Base-by-base conservation (phyloP, 2,888 invertebrate genomes). In the Tortrix viridana region DNA sequence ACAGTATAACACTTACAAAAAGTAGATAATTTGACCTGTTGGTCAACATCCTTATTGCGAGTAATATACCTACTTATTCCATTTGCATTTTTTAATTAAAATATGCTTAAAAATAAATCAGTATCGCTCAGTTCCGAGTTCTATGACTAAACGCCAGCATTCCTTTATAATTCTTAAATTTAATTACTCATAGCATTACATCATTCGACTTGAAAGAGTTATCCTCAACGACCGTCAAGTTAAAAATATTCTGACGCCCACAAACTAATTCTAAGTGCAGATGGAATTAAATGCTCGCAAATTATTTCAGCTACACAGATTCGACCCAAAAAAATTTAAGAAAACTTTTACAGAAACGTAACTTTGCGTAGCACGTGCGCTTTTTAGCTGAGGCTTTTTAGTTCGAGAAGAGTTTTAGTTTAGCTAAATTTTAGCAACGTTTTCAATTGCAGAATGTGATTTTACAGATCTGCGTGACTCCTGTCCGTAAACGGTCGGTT, bases 171-270 rank as follows among this genome's bases (percentile, higher is more conserved):
- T 53, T 57, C 47, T 57, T 48, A 48, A 41, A 16, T 52, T 57
- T 61, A 65, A 65, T 65, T 61, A 56, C 48, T 53, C 48, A 56
- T n/a, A 37, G 20, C 43, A 54, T 65, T 57, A 62, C 65, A 57
- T 65, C 53, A 65, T 58, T 54, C 37, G 23, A 48, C 53, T 56
- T 52, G 18, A 44, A 65, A 61, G 50, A 54, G 22, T 55, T 65
- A 60, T 60, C 65, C 60, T 60, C 47, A 55, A 65, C 50, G 20
- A 56, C 37, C 53, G 38, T 55, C n/a, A 41, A 41, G 22, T 65
- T 58, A 50, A 60, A 60, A 47, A 46, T 60, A 47, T 63, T 63
- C 32, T 38, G 46, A 26, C 57, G 46, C 56, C 62, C 46, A 62
- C 49, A 49, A 44, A 19, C 37, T 55, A 46, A 44, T 50, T 22